Base-by-base conservation (phyloP, 1,140 invertebrate genomes). In the Euglossa dilemma region DNA sequence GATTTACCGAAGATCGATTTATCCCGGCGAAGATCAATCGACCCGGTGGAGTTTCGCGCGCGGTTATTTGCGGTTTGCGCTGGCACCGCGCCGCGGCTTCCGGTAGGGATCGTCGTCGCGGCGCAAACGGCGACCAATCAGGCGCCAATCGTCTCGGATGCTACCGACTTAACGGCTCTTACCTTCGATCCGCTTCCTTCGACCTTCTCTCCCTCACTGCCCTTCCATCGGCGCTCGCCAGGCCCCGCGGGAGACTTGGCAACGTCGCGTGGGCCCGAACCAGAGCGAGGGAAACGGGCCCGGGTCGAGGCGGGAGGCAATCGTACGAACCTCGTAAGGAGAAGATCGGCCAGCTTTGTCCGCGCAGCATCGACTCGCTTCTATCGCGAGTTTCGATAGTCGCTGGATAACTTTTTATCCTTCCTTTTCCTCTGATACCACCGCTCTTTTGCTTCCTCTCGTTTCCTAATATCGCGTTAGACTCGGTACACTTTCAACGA, bases 121-220 rank as follows among this genome's bases (percentile, higher is more conserved):
- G 75, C 36, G 80, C n/a, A 59, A 87, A 84, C 80, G 70, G 76
- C 82, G 83, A 87, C 77, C 85, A 85, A 90, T 90, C 89, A 80
- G 83, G 84, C 85, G 83, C 85, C 83, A 84, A 90, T 90, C 87
- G 87, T 88, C 85, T 89, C 82, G 85, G 83, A 90, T 87, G 89
- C 89, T 90, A 89, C 89, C 85, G 89, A 87, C 87, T 90, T 90
- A 90, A 90, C 89, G 82, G 87, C 76, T 79, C 66, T 86, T 83
- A 75, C 83, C 85, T 85, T 89, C 83, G 84, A 85, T 86, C 80
- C 52, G 76, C 81, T 81, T 67, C 84, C 77, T 67, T 71, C 72
- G 81, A 83, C 74, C 80, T 85, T 87, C 80, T 87, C 72, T 83
- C 73, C 79, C 77, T 73, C 76, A 73, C 87, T 84, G 82, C 77